Base-by-base conservation (phyloP, 2,888 invertebrate species). In the Mesorhabditis sp. region DNA sequence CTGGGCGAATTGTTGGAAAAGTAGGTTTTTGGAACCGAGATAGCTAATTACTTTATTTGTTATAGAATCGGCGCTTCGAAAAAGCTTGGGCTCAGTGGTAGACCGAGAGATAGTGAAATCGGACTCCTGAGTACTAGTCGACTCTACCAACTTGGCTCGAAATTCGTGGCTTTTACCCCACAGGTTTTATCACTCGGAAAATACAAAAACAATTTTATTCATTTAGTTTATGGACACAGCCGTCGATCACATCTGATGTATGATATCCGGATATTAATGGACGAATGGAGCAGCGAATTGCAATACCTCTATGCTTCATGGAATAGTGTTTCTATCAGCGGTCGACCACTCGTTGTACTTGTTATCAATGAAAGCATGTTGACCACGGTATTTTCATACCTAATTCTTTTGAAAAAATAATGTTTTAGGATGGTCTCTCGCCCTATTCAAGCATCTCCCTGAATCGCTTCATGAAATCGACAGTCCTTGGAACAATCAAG, bases 101-200 rank as follows among this genome's bases (percentile, higher is more conserved):
- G 98, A 81, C 94, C 94, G 85, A 93, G 94, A 0, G 83, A 84
- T 66, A 90, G 94, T 69, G 96, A 97, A 86, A 95, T 97, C 68
- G 98, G 98, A 76, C 93, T 98, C 81, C 89, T 99, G 41, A 94
- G 95, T 86, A 99, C 98, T 58, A 97, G 96, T 88, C 96, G 97
- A 89, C 89, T 99, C 75, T 99, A 98, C 87, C 93, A 94, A 2
- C 88, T 98, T 69, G 93, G 94, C 83, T 94, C 96, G 87, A 91
- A 92, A 86, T 94, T 96, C 84, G 94, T 97, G 87, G 96, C 95
- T 0, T 99, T 99, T 87, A 96, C 96, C 4, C 98, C 98, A 63
- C 96, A 98, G 92, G 96, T 96, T 88, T 88, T 43, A 44, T 62
- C n/a, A n/a, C 4, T 63, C 7, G n/a, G 41, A n/a, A 13, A 50